Evolutionary conservation across 2,797 vertebrate species (phyloP), one percentile per base, ranked within the genome.

Genomic region (Fundulus diaphanus): DNA sequence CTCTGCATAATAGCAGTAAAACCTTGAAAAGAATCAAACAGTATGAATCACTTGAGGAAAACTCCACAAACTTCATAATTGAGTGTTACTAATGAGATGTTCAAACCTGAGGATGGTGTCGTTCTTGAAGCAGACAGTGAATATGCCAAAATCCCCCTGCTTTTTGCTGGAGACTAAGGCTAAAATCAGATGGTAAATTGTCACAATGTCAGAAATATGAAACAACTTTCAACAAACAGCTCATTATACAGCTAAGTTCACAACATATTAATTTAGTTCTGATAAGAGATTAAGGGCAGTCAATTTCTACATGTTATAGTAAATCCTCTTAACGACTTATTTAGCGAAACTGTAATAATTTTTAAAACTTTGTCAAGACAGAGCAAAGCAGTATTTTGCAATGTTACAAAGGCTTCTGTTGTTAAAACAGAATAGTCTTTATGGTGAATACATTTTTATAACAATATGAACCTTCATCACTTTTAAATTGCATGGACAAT

Each of bases 71-170:
- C 7, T 68, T 29, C 7, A 68, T 44, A 27, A 18, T 44, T 44
- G 2, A 42, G 5, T 29, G 8, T 46, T 15, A 68, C 46, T 46
- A 67, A 15, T 20, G 44, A 46, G 7, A 40, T 42, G 68, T 27
- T 78, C 57, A 11, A 67, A 82, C 82, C 73, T 84, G 73, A 91
- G 44, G 31, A n/a, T n/a, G n/a, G 15, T 84, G 49, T 83, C 66
- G 9, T 63, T 44, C 29, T 1, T 29, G 31, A 3, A 13, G 79
- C 92, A 92, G 12, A 81, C 81, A 2, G 15, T 46, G 0, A 91
- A 68, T 48, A n/a, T 48, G 63, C 92, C 91, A 0, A 89, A 93
- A 69, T 87, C n/a, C 3, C 89, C 83, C n/a, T 72, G 2, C 56
- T 87, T 89, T 3, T 12, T 22, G 35, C 71, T 6, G 15, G 51